A percentile compares a stretch with the other conserved stretches of the same genome.
These are phyloP conservation scores for Amniataba percoides DNA, from an alignment of 2,797 vertebrate genomes.

Conservation along the genomic window DNA sequence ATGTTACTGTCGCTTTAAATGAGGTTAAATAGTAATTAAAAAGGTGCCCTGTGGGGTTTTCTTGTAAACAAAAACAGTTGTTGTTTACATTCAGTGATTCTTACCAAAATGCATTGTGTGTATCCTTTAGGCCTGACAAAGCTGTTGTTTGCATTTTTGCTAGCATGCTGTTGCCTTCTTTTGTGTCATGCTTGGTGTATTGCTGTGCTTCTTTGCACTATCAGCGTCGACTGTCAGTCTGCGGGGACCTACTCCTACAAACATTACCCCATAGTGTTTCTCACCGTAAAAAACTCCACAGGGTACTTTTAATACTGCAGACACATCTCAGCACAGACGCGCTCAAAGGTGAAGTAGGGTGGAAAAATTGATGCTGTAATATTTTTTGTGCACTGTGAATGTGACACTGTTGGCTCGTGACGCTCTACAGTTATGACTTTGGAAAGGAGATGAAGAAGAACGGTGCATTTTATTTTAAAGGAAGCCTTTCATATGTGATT, in stretches of 20 bases:
- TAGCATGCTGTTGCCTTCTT: too few species aligned
- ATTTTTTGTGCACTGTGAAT: background rate
- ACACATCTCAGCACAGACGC: background rate
- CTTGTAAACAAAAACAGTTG: background rate
- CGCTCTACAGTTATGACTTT: background rate
- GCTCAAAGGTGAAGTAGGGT: background rate
- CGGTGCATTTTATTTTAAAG: conserved; percentile 7
- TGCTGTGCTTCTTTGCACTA: too few species aligned
- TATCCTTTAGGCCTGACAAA: background rate
- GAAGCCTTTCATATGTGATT: conserved; percentile 19
- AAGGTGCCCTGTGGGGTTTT: background rate
- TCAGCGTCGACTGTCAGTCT: too few species aligned
- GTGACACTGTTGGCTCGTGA: background rate
- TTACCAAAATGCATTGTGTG: background rate
- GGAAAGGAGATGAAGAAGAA: conserved; percentile 13
- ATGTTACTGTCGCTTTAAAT: background rate
- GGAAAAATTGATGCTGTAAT: background rate
- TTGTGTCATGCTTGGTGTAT: too few species aligned
- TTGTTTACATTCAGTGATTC: background rate
- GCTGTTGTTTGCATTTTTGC: too few species aligned
- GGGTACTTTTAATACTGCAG: background rate
- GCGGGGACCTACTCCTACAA: too few species aligned
- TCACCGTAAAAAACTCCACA: too few species aligned
- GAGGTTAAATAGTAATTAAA: background rate
- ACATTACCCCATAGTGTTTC: too few species aligned